Conservation (phyloP, 2,113 vertebrate genomes). For the Alethe castanea region DNA sequence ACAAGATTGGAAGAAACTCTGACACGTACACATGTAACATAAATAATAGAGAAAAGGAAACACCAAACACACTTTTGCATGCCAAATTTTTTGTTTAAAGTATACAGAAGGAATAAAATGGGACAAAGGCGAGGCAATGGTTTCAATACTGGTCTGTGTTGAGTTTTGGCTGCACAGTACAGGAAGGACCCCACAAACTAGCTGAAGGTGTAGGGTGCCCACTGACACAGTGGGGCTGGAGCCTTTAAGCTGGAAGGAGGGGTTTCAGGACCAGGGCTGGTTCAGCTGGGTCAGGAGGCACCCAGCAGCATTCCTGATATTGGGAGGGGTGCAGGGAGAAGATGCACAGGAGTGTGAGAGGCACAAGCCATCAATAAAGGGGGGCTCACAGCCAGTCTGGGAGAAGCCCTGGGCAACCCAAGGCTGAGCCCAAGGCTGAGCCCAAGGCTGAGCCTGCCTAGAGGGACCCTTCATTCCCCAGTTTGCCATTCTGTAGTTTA, state of each 20-base stretch:
- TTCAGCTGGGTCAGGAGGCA: neutral
- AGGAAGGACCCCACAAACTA: neutral
- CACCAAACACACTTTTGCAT: neutral
- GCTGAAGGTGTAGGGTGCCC: fast-evolving
- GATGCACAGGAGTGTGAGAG: fast-evolving
- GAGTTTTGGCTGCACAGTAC: neutral
- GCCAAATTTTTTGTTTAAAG: neutral
- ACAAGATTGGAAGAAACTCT: neutral
- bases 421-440: neutral
- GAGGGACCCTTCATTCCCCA: neutral
- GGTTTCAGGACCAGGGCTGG: fast-evolving
- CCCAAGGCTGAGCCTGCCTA: neutral
- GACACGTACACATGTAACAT: neutral
- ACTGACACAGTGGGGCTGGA: fast-evolving
- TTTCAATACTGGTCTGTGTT: neutral
- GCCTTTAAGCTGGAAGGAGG: neutral
- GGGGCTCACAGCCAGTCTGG: fast-evolving
- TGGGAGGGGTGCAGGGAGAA: fast-evolving
- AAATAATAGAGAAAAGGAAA: neutral
- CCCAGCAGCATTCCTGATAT: neutral
- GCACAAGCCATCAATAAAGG: neutral
- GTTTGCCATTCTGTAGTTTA: neutral
- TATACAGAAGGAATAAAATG: neutral
- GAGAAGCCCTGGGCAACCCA: neutral
- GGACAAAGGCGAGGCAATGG: neutral